Conservation (phyloP, 2,797 vertebrate genomes). For the Mycteria americana region DNA sequence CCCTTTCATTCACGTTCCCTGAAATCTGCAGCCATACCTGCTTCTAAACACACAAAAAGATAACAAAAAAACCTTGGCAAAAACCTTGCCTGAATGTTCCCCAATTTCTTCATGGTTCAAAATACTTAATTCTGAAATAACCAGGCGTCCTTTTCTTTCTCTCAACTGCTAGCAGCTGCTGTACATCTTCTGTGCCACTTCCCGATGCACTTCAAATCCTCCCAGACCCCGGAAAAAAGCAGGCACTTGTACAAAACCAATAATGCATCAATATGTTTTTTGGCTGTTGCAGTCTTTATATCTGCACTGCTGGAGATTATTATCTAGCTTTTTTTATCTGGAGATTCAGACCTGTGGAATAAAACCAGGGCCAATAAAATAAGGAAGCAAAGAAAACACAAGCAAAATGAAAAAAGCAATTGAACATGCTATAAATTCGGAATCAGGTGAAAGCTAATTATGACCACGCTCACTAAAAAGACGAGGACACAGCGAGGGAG, state of each 20-base stretch:
- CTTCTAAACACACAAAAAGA: neutral
- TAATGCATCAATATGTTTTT: slow-evolving; percentile 7
- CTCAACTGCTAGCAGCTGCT: neutral
- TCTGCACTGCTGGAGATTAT: slow-evolving; percentile 8
- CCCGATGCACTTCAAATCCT: neutral
- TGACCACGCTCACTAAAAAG: slow-evolving; percentile 10
- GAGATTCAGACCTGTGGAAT: neutral
- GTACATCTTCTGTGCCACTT: slow-evolving; percentile 1
- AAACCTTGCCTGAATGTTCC: neutral
- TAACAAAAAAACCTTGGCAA: neutral
- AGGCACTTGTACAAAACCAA: neutral
- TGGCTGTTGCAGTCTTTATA: neutral
- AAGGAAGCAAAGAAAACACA: slow-evolving; percentile 10
- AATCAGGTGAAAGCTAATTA: slow-evolving; percentile 52
- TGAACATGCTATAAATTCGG: slow-evolving; percentile 36
- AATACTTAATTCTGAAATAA: slow-evolving; percentile 7
- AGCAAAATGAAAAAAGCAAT: slow-evolving; percentile 3
- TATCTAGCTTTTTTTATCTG: slow-evolving; percentile 2
- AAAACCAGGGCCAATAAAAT: slow-evolving; percentile 8
- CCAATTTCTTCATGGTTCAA: neutral
- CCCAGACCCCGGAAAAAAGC: neutral
- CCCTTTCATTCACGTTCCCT: neutral
- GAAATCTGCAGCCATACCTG: neutral
- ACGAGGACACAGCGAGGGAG: slow-evolving; percentile 13
- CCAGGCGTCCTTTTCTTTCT: neutral